Evolutionary conservation across 1,140 invertebrate genomes (phyloP).

Genomic region (Drosophila nasuta): DNA sequence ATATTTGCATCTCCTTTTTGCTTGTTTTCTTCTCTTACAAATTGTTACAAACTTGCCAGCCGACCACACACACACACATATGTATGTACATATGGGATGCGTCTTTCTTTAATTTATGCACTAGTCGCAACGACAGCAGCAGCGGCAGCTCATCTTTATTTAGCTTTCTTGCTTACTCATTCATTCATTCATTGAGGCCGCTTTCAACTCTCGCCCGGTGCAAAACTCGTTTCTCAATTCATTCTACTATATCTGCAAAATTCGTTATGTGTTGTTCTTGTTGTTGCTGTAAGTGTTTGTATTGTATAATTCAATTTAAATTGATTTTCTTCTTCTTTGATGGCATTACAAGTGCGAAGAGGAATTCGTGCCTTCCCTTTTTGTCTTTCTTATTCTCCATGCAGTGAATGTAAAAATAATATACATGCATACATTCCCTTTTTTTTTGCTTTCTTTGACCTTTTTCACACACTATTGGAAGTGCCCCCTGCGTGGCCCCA

Average conservation of each 20-base stretch:
- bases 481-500: conserved; percentile 14
- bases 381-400: conserved; percentile 21
- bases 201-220: conserved; percentile 52
- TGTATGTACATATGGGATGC: neutral
- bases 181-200: conserved; percentile 62
- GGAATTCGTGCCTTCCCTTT: conserved; percentile 10
- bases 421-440: conserved; percentile 27
- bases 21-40: conserved; percentile 37
- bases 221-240: conserved; percentile 63
- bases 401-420: conserved; percentile 8
- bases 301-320: conserved; percentile 80
- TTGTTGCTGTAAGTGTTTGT: conserved; percentile 48
- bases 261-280: conserved; percentile 8
- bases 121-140: conserved; percentile 19
- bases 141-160: conserved; percentile 71
- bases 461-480: conserved; percentile 39
- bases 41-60: conserved; percentile 71
- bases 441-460: conserved; percentile 42
- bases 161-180: conserved; percentile 58
- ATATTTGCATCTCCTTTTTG: conserved; percentile 51
- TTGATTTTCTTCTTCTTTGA: conserved; percentile 64
- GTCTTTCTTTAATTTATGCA: conserved; percentile 76
- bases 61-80: conserved; percentile 5
- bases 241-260: conserved; percentile 33
- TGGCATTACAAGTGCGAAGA: conserved; percentile 32